phyloP scores from a whole-genome alignment of 2,113 vertebrate species.

The Hymenochirus boettgeri region DNA sequence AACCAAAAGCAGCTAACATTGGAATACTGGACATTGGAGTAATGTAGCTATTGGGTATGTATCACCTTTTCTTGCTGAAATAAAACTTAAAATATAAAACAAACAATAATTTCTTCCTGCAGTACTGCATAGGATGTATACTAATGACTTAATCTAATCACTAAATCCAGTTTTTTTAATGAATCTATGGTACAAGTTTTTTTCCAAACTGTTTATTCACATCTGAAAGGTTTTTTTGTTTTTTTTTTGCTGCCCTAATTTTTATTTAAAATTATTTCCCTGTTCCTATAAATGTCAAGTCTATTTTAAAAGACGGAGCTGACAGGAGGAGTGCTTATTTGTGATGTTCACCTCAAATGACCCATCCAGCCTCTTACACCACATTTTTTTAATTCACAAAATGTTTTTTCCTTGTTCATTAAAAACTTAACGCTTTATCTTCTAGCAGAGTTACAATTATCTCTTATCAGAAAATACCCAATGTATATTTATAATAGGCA shows the following conservation, averaged over 20 bases:
- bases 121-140: too few relatives aligned
- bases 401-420: constrained; percentile 18
- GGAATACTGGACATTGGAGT: too few relatives aligned
- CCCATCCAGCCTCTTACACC: constrained; percentile 15
- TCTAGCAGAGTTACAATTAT: background rate
- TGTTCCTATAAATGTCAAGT: constrained; percentile 29
- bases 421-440: constrained; percentile 2
- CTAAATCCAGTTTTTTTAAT: too few relatives aligned
- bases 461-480: background rate
- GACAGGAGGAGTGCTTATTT: constrained; percentile 22
- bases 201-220: too few relatives aligned
- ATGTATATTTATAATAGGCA: background rate
- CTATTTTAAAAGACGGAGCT: constrained; percentile 25
- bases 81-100: too few relatives aligned
- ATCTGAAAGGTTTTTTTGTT: constrained; percentile 5
- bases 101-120: too few relatives aligned
- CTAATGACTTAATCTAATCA: too few relatives aligned
- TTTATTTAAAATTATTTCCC: constrained; percentile 11
- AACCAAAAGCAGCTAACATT: too few relatives aligned
- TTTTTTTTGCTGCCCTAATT: background rate
- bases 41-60: too few relatives aligned
- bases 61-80: too few relatives aligned
- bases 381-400: constrained; percentile 21
- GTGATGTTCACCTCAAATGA: constrained; percentile 33
- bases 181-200: too few relatives aligned